These are phyloP conservation scores for Nematolebias whitei DNA, from an alignment of 2,113 vertebrate species.

Conservation along the genomic window DNA sequence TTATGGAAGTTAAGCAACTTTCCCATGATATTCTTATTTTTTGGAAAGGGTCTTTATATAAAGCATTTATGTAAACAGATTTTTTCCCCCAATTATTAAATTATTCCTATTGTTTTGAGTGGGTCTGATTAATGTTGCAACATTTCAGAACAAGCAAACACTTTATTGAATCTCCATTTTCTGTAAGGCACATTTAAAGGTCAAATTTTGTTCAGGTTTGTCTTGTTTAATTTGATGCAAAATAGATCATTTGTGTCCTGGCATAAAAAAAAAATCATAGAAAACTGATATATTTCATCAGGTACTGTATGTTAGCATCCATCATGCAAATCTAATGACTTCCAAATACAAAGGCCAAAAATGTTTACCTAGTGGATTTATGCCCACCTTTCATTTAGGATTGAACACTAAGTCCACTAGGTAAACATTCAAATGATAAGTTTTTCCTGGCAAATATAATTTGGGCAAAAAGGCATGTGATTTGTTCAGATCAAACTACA, in stretches of 20 bases:
- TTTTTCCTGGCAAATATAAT: slow-evolving; percentile 16
- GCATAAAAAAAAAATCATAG: slow-evolving; percentile 4
- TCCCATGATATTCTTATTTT: too few relatives aligned
- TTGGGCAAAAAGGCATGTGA: slow-evolving; percentile 39
- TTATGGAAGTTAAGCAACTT: too few relatives aligned
- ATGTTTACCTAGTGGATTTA: slow-evolving; percentile 21
- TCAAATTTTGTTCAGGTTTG: too few relatives aligned
- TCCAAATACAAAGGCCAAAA: slow-evolving; percentile 5
- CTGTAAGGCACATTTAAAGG: background rate
- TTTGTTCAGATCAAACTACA: slow-evolving; percentile 37
- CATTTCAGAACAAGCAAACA: background rate
- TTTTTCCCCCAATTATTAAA: too few relatives aligned
- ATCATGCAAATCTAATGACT: slow-evolving; percentile 13
- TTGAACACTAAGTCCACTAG: slow-evolving; percentile 19
- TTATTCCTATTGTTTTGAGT: too few relatives aligned
- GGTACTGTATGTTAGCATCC: slow-evolving; percentile 21
- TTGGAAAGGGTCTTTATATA: too few relatives aligned
- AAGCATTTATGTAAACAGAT: too few relatives aligned
- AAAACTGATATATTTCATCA: slow-evolving; percentile 15
- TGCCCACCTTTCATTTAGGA: slow-evolving; percentile 27
- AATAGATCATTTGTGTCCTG: background rate
- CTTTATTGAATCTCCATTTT: too few relatives aligned
- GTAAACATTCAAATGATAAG: slow-evolving; percentile 20
- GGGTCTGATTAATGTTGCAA: too few relatives aligned
- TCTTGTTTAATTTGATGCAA: background rate